phyloP scores from a whole-genome alignment of 2,888 invertebrate genomes.

The Nematopogon swammerdamellus region DNA sequence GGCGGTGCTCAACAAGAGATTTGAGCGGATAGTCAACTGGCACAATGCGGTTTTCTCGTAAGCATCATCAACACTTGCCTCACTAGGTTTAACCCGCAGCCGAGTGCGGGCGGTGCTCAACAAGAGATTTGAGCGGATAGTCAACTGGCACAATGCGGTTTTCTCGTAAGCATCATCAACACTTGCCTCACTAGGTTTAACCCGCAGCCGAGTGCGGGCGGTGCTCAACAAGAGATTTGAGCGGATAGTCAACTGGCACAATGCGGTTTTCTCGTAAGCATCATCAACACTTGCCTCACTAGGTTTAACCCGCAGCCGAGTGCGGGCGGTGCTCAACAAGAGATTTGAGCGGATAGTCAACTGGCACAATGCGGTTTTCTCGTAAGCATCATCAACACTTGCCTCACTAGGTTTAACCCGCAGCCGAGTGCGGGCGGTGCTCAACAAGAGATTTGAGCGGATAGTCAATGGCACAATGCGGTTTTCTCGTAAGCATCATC shows the following conservation, averaged over 20 bases:
- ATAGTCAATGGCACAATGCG: constrained; percentile 30
- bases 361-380: constrained; percentile 29
- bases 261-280: constrained; percentile 23
- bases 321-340: constrained; percentile 19
- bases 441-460: constrained; percentile 22
- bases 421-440: constrained; percentile 16
- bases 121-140: constrained; percentile 22
- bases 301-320: constrained; percentile 17
- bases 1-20: constrained; percentile 19
- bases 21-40: constrained; percentile 27
- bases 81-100: no score
- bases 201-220: constrained; percentile 17
- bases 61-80: no score
- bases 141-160: constrained; percentile 28
- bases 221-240: constrained; percentile 22
- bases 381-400: constrained; percentile 20
- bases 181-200: no score
- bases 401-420: no score
- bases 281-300: no score
- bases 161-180: constrained; percentile 20
- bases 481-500: constrained; percentile 24
- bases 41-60: constrained; percentile 28
- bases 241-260: constrained; percentile 29
- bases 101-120: constrained; percentile 21
- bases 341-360: constrained; percentile 24